Evolutionary conservation across 2,888 invertebrate genomes (phyloP).

Genomic region (Dermolepida albohirtum): DNA sequence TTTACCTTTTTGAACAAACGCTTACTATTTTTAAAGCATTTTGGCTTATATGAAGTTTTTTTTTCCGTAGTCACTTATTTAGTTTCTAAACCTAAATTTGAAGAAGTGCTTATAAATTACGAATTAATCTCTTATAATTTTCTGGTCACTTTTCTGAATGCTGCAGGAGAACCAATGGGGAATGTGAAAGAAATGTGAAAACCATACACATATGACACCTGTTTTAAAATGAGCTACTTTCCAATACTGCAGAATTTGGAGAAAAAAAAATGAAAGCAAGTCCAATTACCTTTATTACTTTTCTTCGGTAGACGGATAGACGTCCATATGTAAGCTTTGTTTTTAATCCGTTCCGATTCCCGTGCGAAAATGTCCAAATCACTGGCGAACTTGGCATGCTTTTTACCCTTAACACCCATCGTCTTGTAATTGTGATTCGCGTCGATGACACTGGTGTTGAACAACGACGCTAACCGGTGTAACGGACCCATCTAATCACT

Average conservation of each 20-base stretch:
- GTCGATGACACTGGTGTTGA: conserved; percentile 68
- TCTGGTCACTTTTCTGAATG: too few species aligned
- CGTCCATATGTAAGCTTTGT: conserved; percentile 68
- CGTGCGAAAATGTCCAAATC: conserved; percentile 66
- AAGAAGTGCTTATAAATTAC: too few species aligned
- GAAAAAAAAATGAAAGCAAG: too few species aligned
- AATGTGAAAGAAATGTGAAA: too few species aligned
- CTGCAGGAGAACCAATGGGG: too few species aligned
- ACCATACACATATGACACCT: neutral
- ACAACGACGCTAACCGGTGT: conserved; percentile 72
- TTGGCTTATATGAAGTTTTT: too few species aligned
- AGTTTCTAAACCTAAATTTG: too few species aligned
- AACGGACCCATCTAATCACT: conserved; percentile 69
- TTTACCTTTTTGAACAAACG: too few species aligned
- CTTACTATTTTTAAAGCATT: too few species aligned
- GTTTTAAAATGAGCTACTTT: neutral
- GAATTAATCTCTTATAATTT: too few species aligned
- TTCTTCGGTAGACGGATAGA: conserved; percentile 68
- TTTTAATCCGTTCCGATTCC: conserved; percentile 64
- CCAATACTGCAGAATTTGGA: too few species aligned
- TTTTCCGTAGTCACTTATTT: too few species aligned
- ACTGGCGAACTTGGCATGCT: conserved; percentile 69
- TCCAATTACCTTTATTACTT: conserved; percentile 65
- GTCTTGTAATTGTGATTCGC: conserved; percentile 63
- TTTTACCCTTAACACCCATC: conserved; percentile 65